Conservation (phyloP, 2,888 invertebrate genomes). For the Pristionchus fissidentatus region DNA sequence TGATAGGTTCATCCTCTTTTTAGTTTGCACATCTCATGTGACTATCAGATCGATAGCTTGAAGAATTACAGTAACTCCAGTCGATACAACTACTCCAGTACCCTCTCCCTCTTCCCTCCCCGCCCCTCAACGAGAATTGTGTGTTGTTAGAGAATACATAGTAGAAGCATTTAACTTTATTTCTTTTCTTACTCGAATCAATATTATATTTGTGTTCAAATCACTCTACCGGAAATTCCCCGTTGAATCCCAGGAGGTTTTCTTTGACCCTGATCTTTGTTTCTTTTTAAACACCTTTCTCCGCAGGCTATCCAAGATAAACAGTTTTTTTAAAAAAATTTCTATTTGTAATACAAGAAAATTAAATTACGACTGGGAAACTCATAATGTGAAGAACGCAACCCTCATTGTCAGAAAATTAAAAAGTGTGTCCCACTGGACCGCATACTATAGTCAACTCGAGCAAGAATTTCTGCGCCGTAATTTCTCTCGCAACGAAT, state of each 20-base stretch:
- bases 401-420: too few species aligned
- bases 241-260: conserved; percentile 27
- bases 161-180: conserved; percentile 27
- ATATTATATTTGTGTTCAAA: conserved; percentile 6
- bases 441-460: too few species aligned
- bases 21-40: conserved; percentile 20
- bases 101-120: background rate
- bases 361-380: too few species aligned
- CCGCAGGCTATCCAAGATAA: conserved; percentile 6
- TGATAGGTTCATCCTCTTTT: background rate
- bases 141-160: conserved; percentile 1
- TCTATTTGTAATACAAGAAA: too few species aligned
- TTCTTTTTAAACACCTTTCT: conserved; percentile 10
- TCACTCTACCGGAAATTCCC: background rate
- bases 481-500: too few species aligned
- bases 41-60: background rate
- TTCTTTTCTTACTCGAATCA: background rate
- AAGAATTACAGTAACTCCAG: background rate
- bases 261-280: background rate
- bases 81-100: background rate
- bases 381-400: too few species aligned
- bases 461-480: too few species aligned
- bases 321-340: background rate
- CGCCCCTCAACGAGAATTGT: conserved; percentile 6
- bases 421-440: too few species aligned